Conservation (phyloP, 1,140 invertebrate genomes). For the Paramacrobiotus metropolitanus region DNA sequence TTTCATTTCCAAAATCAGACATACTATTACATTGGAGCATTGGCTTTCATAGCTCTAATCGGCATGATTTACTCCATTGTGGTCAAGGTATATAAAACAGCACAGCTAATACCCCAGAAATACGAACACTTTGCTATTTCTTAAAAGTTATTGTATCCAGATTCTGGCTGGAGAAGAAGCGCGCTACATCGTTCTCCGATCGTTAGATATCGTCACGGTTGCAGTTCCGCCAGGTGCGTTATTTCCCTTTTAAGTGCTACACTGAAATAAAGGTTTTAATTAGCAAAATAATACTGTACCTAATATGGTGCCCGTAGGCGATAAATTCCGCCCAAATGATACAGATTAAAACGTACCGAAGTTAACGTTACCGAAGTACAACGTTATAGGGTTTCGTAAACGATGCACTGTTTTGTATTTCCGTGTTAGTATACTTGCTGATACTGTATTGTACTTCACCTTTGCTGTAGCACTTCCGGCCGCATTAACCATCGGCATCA, state of each 20-base stretch:
- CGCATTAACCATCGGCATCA: conserved; percentile 54
- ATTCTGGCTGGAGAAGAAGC: conserved; percentile 16
- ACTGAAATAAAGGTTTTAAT: too few species aligned
- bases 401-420: conserved; percentile 12
- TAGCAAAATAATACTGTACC: too few species aligned
- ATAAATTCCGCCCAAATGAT: too few species aligned
- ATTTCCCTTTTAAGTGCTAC: too few species aligned
- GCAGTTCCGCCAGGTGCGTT: conserved; percentile 70
- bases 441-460: not conserved
- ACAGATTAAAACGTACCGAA: too few species aligned
- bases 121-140: too few species aligned
- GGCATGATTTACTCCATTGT: conserved; percentile 59
- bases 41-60: conserved; percentile 43
- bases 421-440: not conserved
- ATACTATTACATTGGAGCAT: conserved; percentile 60
- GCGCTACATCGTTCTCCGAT: conserved; percentile 22
- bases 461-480: conserved; percentile 62
- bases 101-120: too few species aligned
- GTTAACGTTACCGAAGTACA: too few species aligned
- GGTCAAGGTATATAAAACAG: too few species aligned
- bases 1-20: conserved; percentile 77
- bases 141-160: too few species aligned
- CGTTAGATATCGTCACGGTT: conserved; percentile 75
- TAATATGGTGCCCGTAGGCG: too few species aligned
- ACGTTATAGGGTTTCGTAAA: too few species aligned